Conservation (phyloP, 2,888 invertebrate species). For the Drosophila borealis region DNA sequence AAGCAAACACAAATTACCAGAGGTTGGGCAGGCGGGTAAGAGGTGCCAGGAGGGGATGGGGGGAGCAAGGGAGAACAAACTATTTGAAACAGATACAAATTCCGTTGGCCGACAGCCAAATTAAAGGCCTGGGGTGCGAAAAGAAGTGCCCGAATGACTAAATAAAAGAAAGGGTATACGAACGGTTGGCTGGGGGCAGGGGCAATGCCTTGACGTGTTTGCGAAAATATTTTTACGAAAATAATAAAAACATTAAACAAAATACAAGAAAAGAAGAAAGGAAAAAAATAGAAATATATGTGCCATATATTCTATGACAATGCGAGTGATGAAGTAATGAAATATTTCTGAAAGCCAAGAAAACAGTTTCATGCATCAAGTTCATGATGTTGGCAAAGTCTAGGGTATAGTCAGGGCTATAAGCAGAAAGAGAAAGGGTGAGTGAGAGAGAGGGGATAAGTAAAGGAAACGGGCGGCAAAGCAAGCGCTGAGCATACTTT, state of each 20-base stretch:
- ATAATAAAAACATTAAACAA: constrained; percentile 51
- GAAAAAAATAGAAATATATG: background rate
- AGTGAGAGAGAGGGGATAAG: background rate
- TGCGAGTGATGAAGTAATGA: constrained; percentile 71
- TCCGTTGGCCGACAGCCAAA: constrained; percentile 61
- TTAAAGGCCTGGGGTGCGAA: constrained; percentile 39
- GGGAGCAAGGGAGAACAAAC: constrained; percentile 42
- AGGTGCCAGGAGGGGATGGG: background rate
- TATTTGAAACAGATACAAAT: constrained; percentile 75
- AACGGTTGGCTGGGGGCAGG: background rate
- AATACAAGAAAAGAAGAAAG: background rate
- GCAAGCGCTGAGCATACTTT: constrained; percentile 33
- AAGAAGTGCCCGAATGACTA: constrained; percentile 33
- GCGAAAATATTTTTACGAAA: constrained; percentile 68
- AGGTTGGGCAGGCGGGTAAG: background rate
- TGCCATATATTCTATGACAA: constrained; percentile 47
- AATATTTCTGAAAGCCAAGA: constrained; percentile 60
- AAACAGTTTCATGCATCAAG: constrained; percentile 71
- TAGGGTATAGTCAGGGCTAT: constrained; percentile 15
- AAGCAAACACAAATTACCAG: constrained; percentile 38
- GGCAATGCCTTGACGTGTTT: constrained; percentile 68
- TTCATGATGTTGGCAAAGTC: constrained; percentile 53
- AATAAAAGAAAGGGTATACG: constrained; percentile 4
- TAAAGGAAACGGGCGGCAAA: no score
- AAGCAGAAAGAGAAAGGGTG: background rate